Evolutionary conservation across 2,113 vertebrate genomes (phyloP).

Genomic region (Nothoprocta perdicaria): DNA sequence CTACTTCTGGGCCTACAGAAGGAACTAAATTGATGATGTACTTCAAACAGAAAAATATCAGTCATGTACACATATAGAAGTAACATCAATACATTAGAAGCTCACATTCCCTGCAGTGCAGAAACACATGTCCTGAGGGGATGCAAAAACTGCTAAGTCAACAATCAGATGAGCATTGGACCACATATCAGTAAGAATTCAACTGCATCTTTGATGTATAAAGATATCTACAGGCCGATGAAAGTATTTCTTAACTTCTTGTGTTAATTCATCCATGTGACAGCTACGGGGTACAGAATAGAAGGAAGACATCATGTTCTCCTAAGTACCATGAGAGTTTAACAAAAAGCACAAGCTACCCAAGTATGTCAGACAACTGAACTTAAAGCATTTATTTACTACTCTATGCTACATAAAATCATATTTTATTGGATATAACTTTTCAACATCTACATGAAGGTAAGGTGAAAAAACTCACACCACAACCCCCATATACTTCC

Average conservation of each 20-base stretch:
- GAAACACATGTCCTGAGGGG: neutral
- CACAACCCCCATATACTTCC: neutral
- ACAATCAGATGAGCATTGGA: neutral
- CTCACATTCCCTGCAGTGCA: rapidly evolving
- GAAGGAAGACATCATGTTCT: rapidly evolving
- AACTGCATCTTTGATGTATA: neutral
- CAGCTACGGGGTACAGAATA: neutral
- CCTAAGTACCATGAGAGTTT: neutral
- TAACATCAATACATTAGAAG: rapidly evolving
- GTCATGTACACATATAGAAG: neutral
- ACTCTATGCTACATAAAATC: rapidly evolving
- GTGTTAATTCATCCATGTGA: rapidly evolving
- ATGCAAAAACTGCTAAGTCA: neutral
- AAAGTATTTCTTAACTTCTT: neutral
- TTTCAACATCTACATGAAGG: neutral
- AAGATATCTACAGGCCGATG: neutral
- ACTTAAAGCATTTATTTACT: neutral
- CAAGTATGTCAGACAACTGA: rapidly evolving
- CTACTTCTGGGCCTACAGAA: neutral
- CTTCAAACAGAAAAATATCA: rapidly evolving
- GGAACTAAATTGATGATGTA: neutral
- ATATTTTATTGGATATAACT: neutral
- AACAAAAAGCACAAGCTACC: rapidly evolving
- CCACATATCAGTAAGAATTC: rapidly evolving
- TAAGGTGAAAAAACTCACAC: too few relatives aligned